Evolutionary conservation across 2,113 vertebrate genomes (phyloP).

Genomic region (Anoplopoma fimbria): DNA sequence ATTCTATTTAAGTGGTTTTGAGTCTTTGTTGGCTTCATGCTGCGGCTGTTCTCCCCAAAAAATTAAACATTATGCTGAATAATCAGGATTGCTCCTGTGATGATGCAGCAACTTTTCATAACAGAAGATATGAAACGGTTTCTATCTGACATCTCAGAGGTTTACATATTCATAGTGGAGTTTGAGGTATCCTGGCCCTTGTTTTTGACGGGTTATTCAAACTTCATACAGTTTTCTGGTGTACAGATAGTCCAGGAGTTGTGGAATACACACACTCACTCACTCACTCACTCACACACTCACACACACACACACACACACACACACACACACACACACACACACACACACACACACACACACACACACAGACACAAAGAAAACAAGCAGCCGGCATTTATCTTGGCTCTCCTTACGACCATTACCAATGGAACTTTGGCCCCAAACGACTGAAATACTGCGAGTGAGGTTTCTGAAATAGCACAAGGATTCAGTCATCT

Average conservation of each 20-base stretch:
- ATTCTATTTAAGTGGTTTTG: slow-evolving; percentile 59
- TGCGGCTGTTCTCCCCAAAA: slow-evolving; percentile 30
- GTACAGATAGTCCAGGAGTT: background rate
- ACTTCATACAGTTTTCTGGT: slow-evolving; percentile 42
- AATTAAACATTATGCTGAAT: slow-evolving; percentile 56
- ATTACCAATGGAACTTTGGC: slow-evolving; percentile 74
- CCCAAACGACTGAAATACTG: slow-evolving; percentile 62
- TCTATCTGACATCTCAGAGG: slow-evolving; percentile 15
- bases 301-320: slow-evolving; percentile 35
- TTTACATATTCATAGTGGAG: slow-evolving; percentile 34
- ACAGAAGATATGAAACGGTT: slow-evolving; percentile 29
- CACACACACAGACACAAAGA: slow-evolving; percentile 57
- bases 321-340: slow-evolving; percentile 39
- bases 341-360: slow-evolving; percentile 33
- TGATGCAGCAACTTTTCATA: slow-evolving; percentile 48
- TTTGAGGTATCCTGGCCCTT: slow-evolving; percentile 15
- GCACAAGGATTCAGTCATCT: slow-evolving; percentile 73
- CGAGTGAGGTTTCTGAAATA: slow-evolving; percentile 77
- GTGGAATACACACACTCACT: slow-evolving; percentile 29
- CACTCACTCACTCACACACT: slow-evolving; percentile 34
- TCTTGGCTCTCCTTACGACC: slow-evolving; percentile 69
- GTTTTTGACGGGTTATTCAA: slow-evolving; percentile 29
- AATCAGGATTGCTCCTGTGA: slow-evolving; percentile 50
- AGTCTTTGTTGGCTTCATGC: slow-evolving; percentile 40
- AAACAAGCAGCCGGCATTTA: slow-evolving; percentile 79